Evolutionary conservation across 35 echinoderm and acorn worm species (phyloP).

Genomic region (Eucidaris tribuloides): DNA sequence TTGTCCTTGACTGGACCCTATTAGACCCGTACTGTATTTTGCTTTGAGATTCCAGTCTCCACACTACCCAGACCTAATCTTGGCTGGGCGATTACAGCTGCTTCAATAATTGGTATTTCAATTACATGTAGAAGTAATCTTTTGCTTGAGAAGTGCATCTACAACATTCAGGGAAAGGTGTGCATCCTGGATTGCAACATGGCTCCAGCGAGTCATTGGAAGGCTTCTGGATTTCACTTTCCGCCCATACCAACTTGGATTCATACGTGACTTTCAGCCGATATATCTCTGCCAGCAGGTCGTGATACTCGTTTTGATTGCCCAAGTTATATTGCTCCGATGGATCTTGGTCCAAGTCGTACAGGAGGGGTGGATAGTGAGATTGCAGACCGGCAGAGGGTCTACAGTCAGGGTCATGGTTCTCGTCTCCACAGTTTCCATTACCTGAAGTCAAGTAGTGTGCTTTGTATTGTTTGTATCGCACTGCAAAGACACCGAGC

Average conservation of each 20-base stretch:
- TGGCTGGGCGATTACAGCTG: too few relatives aligned
- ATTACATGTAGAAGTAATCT: too few relatives aligned
- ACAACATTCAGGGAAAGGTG: conserved; percentile 69
- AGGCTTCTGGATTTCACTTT: conserved; percentile 29
- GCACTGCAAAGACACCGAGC: conserved; percentile 54
- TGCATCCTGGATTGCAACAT: conserved; percentile 67
- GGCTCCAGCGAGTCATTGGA: conserved; percentile 39
- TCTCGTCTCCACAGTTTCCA: conserved; percentile 29
- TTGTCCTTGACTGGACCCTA: too few relatives aligned
- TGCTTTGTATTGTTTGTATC: conserved; percentile 83
- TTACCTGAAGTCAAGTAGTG: conserved; percentile 70
- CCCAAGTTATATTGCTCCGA: conserved; percentile 61
- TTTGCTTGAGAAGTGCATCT: too few relatives aligned
- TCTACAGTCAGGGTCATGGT: conserved; percentile 69
- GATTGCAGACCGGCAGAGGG: too few relatives aligned
- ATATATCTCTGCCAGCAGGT: conserved; percentile 22
- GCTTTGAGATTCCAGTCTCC: too few relatives aligned
- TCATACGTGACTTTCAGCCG: conserved; percentile 48
- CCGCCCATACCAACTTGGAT: conserved; percentile 37
- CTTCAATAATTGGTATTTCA: too few relatives aligned
- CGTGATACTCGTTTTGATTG: conserved; percentile 28
- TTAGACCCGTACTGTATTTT: too few relatives aligned
- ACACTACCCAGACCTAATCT: too few relatives aligned
- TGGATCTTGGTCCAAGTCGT: conserved; percentile 51
- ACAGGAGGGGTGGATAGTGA: conserved; percentile 56